Base-by-base conservation (phyloP, 2,113 vertebrate genomes). In the Notechis scutatus region DNA sequence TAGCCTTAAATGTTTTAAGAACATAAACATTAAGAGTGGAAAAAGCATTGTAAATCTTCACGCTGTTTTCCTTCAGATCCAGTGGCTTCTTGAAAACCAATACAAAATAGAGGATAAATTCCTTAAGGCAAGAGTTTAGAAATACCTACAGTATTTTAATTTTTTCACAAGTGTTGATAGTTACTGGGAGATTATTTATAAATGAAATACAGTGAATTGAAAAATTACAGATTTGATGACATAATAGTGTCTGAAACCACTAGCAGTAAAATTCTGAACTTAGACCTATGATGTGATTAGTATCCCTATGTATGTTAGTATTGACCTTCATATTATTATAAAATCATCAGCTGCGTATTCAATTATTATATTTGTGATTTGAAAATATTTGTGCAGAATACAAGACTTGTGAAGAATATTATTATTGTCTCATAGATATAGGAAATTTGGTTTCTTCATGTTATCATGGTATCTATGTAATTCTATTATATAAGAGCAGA, bases 1-100 rank as follows among this genome's bases (percentile, higher is more conserved):
- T 3, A 26, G 29, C 52, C 29, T 90, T 23, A 90, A 74, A 74
- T 74, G 47, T 54, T 34, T 74, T 47, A 90, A 89, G 56, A 61
- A 61, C 39, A 57, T 85, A 56, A 54, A 50, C 47, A 93, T 87
- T 90, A 81, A 87, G 0, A 90, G 64, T 14, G 1, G 87, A 23
- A 54, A 61, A 1, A 1, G 18, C 87, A 92, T 81, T 5, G 59
- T 4, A 8, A 20, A 85, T 92, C 1, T 92, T 9, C 23, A 52
- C 14, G 8, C 12, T 50, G 69, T 91, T 93, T 29, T 85, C 87
- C 95, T 97, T 93, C 87, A 96, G 95, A 93, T 91, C 95, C 95
- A 93, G 93, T 95, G 93, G 91, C 92, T 95, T 96, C 90, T 64
- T 89, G 95, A 94, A 96, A 85, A 93, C 61, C 92, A 95, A 87